Conservation (phyloP, 2,113 vertebrate genomes). For the Sardina pilchardus region DNA sequence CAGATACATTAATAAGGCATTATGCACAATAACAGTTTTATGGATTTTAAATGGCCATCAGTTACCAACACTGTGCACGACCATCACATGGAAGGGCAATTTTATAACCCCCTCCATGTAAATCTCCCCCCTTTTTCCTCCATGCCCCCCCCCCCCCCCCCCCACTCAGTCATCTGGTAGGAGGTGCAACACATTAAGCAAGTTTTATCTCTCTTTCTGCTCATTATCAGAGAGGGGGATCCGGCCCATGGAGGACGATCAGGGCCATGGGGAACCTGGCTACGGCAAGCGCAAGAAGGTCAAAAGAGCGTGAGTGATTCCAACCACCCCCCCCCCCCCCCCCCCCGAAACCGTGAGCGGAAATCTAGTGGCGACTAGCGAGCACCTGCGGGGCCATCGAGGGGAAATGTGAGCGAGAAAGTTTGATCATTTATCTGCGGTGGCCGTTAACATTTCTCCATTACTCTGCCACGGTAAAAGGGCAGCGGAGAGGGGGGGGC, state of each 20-base stretch:
- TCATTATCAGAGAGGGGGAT: constrained; percentile 59
- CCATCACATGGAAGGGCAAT: constrained; percentile 67
- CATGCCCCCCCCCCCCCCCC: not conserved
- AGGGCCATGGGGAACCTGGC: not conserved
- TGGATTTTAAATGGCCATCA: constrained; percentile 74
- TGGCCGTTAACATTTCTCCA: not conserved
- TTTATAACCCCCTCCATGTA: constrained; percentile 69
- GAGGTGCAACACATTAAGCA: constrained; percentile 63
- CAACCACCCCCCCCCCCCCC: too few relatives aligned
- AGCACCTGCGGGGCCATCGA: not conserved
- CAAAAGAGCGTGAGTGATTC: not conserved
- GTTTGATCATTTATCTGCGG: constrained; percentile 6
- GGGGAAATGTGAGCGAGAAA: not conserved
- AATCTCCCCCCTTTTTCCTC: constrained; percentile 44
- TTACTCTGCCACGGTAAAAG: not conserved
- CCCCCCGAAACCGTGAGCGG: not conserved
- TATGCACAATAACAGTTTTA: constrained; percentile 75
- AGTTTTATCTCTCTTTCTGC: constrained; percentile 63
- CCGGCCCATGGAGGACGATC: not conserved
- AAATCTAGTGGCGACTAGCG: not conserved
- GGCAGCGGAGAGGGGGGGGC: not conserved
- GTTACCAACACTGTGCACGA: constrained; percentile 66
- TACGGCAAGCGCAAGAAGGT: not conserved
- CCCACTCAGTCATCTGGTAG: constrained; percentile 58
- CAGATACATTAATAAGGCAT: constrained; percentile 73